Base-by-base conservation (phyloP, 2,797 vertebrate genomes). In the Sphenopsis melanotis region DNA sequence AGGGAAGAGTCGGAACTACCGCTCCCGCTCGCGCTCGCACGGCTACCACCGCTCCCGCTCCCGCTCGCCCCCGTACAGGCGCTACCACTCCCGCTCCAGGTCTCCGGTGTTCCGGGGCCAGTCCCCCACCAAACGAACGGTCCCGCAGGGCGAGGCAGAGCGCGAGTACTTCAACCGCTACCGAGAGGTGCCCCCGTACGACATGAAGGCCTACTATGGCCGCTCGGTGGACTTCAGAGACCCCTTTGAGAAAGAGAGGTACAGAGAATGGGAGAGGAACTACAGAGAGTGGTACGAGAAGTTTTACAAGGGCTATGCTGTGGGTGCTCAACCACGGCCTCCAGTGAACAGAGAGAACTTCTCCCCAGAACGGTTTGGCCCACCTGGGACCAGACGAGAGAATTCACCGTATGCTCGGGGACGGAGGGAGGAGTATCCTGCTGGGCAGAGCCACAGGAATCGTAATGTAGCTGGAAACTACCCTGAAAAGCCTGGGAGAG, bases 271-370 rank as follows among this genome's bases (percentile, higher is more conserved):
- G 99, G 99, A 99, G 86, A 96, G 98, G 72, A 98, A 99, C 69
- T 99, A 99, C 71, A 97, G 98, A 77, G 99, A 99, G 47, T 99
- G 99, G 99, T 99, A 98, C 19, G 98, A 99, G 34, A 99, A 99
- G 91, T 99, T 99, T 60, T 98, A 98, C 88, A 99, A 98, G 95
- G 98, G 97, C 91, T 99, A 98, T n/a, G 97, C 98, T 15, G 95
- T 97, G 34, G 98, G 98, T 1, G 75, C 98, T 36, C 98, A 99
- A 47, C 98, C 98, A 12, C 98, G 99, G 39, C 98, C 98, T 36
- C 97, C 98, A 1, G 97, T 98, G 30, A 97, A 93, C 20, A 97
- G 98, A 78, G 98, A 99, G 74, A 97, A 97, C 64, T 98, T 98
- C 78, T 98, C 97, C 80, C 98, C 98, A 2, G 98, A 99, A 68